Percentiles rank a stretch among this genome's conserved stretches.
phyloP scores from a whole-genome alignment of 1,140 invertebrate species.

The Solenopsis fugax region DNA sequence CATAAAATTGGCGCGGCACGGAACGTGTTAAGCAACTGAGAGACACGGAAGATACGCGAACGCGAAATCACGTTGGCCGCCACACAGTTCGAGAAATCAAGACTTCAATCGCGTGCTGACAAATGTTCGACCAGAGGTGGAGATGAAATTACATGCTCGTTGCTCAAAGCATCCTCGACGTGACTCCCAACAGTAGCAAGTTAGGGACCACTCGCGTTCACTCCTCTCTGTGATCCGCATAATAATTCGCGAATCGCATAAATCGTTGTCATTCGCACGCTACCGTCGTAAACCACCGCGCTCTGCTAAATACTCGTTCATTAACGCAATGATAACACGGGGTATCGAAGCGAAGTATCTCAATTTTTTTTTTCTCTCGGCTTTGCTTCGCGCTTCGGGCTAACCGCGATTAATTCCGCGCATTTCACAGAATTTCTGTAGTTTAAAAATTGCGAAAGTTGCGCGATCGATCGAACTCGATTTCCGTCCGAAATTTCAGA shows the following conservation, averaged over 20 bases:
- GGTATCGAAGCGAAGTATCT: conserved; percentile 9
- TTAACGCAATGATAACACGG: conserved; percentile 10
- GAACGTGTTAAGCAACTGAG: background rate
- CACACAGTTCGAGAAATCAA: background rate
- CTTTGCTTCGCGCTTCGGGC: background rate
- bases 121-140: conserved; percentile 11
- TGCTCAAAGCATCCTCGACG: conserved; percentile 55
- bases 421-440: background rate
- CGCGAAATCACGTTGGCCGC: background rate
- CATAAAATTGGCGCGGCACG: too few relatives aligned
- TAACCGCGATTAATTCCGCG: conserved; percentile 27
- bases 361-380: conserved; percentile 10
- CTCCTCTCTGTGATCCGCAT: conserved; percentile 27
- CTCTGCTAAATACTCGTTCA: background rate
- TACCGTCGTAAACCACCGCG: background rate
- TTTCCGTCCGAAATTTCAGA: background rate
- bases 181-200: conserved; percentile 44
- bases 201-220: conserved; percentile 52
- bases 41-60: background rate
- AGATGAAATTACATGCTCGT: conserved; percentile 62
- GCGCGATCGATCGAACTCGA: background rate
- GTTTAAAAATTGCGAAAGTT: background rate
- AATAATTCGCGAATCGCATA: conserved; percentile 52
- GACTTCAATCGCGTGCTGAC: background rate
- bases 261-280: background rate